phyloP scores from a whole-genome alignment of 2,888 invertebrate genomes.

The Apotomis capreana region DNA sequence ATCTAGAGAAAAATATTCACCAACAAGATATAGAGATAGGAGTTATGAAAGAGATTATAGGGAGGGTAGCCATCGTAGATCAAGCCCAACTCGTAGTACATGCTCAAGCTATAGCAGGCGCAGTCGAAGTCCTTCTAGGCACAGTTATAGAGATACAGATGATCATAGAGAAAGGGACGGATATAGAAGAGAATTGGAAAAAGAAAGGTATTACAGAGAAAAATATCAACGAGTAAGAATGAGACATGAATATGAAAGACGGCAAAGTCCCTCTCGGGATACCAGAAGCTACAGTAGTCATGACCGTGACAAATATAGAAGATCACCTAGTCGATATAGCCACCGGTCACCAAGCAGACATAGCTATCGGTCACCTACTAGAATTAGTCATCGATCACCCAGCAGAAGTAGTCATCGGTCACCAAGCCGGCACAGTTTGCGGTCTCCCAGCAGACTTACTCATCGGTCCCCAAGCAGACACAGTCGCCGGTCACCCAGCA shows the following conservation, averaged over 20 bases:
- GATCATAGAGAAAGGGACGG: slow-evolving; percentile 16
- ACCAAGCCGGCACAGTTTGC: slow-evolving; percentile 45
- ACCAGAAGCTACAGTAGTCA: slow-evolving; percentile 56
- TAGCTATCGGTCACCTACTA: slow-evolving; percentile 46
- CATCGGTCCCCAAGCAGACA: slow-evolving; percentile 51
- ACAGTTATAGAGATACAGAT: slow-evolving; percentile 49
- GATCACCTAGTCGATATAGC: slow-evolving; percentile 43
- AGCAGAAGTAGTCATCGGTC: slow-evolving; percentile 45
- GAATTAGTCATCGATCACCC: slow-evolving; percentile 50
- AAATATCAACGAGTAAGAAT: slow-evolving; percentile 58
- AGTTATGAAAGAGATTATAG: slow-evolving; percentile 50
- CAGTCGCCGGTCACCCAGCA: slow-evolving; percentile 38
- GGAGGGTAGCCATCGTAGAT: slow-evolving; percentile 41
- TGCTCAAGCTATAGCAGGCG: slow-evolving; percentile 42
- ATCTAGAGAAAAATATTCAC: slow-evolving; percentile 33
- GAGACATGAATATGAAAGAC: slow-evolving; percentile 58
- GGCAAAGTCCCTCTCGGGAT: slow-evolving; percentile 57
- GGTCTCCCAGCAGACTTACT: slow-evolving; percentile 50
- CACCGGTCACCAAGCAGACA: slow-evolving; percentile 52
- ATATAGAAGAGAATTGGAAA: slow-evolving; percentile 36
- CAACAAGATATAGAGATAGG: slow-evolving; percentile 42
- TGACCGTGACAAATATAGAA: slow-evolving; percentile 50
- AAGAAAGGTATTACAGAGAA: slow-evolving; percentile 40
- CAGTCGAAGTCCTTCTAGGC: slow-evolving; percentile 57
- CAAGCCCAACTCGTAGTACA: slow-evolving; percentile 56